Evolutionary conservation across 2,797 vertebrate genomes (phyloP).

Genomic region (Mus spretus): DNA sequence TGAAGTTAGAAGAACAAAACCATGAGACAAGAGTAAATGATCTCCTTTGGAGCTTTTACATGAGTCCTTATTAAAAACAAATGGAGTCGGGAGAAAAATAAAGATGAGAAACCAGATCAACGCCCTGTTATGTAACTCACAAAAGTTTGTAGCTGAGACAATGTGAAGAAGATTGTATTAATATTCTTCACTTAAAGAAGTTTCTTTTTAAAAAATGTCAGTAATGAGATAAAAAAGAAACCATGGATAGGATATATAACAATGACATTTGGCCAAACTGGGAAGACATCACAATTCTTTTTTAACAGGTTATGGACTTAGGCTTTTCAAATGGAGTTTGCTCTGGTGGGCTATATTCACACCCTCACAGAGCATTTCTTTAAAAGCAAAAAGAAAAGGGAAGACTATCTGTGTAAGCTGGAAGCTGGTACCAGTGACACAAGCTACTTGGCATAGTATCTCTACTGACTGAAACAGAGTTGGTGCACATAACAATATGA

Average conservation of each 20-base stretch:
- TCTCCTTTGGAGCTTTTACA: not conserved
- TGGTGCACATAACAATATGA: not conserved
- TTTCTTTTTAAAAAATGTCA: slow-evolving; percentile 4
- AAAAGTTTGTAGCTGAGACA: not conserved
- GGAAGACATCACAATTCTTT: not conserved
- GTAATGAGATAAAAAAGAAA: not conserved
- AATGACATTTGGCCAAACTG: not conserved
- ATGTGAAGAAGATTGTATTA: not conserved
- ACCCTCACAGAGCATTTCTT: not conserved
- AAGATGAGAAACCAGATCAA: not conserved
- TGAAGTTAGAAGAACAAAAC: slow-evolving; percentile 2
- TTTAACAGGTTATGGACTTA: not conserved
- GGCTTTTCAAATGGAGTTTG: slow-evolving; percentile 45
- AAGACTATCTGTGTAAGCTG: not conserved
- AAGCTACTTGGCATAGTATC: not conserved
- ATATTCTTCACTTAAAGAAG: not conserved
- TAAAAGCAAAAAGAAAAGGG: not conserved
- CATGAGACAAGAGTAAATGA: not conserved
- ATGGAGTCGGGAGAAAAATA: not conserved
- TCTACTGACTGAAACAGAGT: slow-evolving; percentile 2
- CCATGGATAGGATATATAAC: not conserved
- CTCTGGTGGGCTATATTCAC: not conserved
- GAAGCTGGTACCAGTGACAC: not conserved
- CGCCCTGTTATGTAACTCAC: not conserved
- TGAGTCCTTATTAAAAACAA: not conserved